These are phyloP conservation scores for Papilio demoleus DNA, from an alignment of 2,888 invertebrate genomes.

Conservation along the genomic window DNA sequence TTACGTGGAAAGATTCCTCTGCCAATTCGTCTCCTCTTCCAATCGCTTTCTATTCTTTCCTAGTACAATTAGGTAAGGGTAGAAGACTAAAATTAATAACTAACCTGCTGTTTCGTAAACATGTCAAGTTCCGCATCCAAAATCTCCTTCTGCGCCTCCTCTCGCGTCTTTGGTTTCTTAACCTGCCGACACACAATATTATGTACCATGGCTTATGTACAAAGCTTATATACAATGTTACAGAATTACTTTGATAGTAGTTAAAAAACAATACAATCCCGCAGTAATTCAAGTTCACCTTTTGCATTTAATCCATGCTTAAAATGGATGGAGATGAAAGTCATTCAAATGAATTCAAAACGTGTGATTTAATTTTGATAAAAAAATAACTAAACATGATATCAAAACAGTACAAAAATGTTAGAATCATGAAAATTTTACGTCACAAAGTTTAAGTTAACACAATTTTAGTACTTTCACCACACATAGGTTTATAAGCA, in stretches of 20 bases:
- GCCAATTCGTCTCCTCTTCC: no score
- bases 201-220: conserved; percentile 7
- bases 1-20: no score
- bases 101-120: conserved; percentile 92
- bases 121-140: conserved; percentile 96
- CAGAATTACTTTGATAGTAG: background rate
- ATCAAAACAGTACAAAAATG: background rate
- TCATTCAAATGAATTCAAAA: background rate
- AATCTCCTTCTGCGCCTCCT: conserved; percentile 94
- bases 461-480: no score
- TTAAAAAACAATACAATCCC: background rate
- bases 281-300: background rate
- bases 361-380: background rate
- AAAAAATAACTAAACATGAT: background rate
- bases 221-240: conserved; percentile 21
- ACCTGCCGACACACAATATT: conserved; percentile 55
- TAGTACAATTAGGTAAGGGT: no score
- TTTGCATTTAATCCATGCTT: background rate
- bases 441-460: background rate
- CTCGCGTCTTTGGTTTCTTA: conserved; percentile 86
- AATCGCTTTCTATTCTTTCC: no score
- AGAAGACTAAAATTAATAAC: conserved; percentile 18
- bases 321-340: background rate
- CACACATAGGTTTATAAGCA: background rate
- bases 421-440: background rate